Percentiles rank a stretch among this genome's conserved stretches.
Conservation (phyloP, 2,113 vertebrate genomes). For the Grammomys surdaster region DNA sequence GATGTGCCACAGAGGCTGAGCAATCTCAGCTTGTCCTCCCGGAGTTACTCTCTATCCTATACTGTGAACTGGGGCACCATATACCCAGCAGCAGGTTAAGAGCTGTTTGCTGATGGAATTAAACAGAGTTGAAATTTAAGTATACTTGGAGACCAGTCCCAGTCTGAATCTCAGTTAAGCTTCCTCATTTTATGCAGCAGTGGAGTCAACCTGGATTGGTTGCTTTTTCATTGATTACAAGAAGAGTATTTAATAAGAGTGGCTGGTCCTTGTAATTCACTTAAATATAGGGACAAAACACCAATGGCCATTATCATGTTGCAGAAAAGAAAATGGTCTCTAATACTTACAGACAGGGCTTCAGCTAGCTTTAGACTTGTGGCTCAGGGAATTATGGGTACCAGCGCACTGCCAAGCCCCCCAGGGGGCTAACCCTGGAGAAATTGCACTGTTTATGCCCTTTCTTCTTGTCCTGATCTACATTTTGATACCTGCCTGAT, state of each 20-base stretch:
- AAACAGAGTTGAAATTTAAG: slow-evolving; percentile 61
- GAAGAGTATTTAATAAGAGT: slow-evolving; percentile 16
- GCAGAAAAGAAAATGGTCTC: slow-evolving; percentile 2
- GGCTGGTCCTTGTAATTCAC: neutral
- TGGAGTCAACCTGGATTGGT: slow-evolving; percentile 37
- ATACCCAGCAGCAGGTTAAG: slow-evolving; percentile 52
- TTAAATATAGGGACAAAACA: slow-evolving; percentile 26
- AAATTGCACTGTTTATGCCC: neutral
- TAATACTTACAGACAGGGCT: neutral
- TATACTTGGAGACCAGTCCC: slow-evolving; percentile 47
- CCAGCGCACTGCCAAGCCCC: neutral
- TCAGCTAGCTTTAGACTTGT: slow-evolving; percentile 17
- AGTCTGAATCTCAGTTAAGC: slow-evolving; percentile 60
- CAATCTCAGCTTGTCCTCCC: neutral
- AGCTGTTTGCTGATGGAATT: slow-evolving; percentile 51
- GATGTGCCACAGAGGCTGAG: neutral
- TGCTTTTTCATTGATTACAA: slow-evolving; percentile 12
- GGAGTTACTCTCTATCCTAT: slow-evolving; percentile 34
- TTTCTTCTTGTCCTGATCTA: neutral
- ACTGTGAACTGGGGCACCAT: neutral
- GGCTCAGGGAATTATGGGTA: slow-evolving; percentile 19
- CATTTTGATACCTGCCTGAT: slow-evolving; percentile 4
- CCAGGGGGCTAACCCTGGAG: neutral
- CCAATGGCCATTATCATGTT: neutral
- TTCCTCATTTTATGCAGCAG: slow-evolving; percentile 47